phyloP scores from a whole-genome alignment of 1,140 invertebrate species.

The Zaprionus ghesquierei region DNA sequence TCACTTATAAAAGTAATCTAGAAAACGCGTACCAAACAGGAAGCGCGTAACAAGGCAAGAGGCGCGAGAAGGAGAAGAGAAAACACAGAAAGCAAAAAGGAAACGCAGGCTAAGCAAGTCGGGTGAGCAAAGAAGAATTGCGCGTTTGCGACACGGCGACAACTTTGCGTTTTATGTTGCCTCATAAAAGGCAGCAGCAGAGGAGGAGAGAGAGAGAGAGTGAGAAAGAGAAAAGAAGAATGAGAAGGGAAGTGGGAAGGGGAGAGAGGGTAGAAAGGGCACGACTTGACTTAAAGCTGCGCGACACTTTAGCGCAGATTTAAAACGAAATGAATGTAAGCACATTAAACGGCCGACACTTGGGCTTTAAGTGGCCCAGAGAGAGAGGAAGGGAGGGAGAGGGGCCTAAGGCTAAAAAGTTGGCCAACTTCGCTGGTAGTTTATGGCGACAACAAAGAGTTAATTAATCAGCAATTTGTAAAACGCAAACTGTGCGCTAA shows the following conservation, averaged over 20 bases:
- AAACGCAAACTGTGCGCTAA: slow-evolving; percentile 22
- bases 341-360: slow-evolving; percentile 70
- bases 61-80: slow-evolving; percentile 17
- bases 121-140: slow-evolving; percentile 73
- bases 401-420: slow-evolving; percentile 46
- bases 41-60: slow-evolving; percentile 61
- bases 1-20: slow-evolving; percentile 81
- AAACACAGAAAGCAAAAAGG: slow-evolving; percentile 12
- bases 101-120: slow-evolving; percentile 38
- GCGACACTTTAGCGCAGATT: slow-evolving; percentile 71
- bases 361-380: slow-evolving; percentile 46
- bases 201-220: not conserved
- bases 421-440: slow-evolving; percentile 59
- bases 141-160: slow-evolving; percentile 77
- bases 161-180: slow-evolving; percentile 64
- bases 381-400: not conserved
- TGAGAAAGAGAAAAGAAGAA: not conserved
- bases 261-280: not conserved
- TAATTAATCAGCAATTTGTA: slow-evolving; percentile 74
- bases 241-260: not conserved
- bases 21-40: slow-evolving; percentile 77
- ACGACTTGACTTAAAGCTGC: slow-evolving; percentile 71
- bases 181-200: slow-evolving; percentile 10
- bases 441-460: slow-evolving; percentile 59
- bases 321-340: slow-evolving; percentile 77